Evolutionary conservation across 2,113 vertebrate species (phyloP), one percentile per base, ranked within the genome.

Genomic region (Actenoides lindsayi): DNA sequence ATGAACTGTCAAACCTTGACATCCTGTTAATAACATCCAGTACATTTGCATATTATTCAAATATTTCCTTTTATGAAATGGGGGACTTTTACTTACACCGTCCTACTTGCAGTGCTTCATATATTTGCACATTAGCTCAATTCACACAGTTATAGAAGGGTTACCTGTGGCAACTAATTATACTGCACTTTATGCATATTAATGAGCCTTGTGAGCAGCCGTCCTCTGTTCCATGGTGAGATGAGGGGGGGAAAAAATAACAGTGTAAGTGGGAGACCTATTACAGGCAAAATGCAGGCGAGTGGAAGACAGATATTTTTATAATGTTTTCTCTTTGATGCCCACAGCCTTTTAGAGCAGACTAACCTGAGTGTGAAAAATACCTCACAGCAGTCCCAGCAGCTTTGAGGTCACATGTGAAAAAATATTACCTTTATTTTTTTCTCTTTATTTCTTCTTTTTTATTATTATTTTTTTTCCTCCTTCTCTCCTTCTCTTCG

Each of bases 21-120:
- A 98, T 97, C 97, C 97, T 98, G 98, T 98, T 98, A 98, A 98
- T 98, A 98, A 98, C 98, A 98, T 98, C 97, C 97, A 97, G 93
- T 69, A 46, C 81, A 98, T 98, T 98, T 98, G 98, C 98, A 98
- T 98, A 98, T 98, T 98, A 98, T 98, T 98, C 98, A 98, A 98
- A 98, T 98, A 97, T 97, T 97, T 98, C 97, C 98, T 98, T 98
- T 98, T 96, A 97, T 98, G 98, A 98, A 97, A 96, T 44, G 89
- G 96, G 96, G 95, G 92, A 94, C 97, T 97, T 96, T 93, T 96
- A 74, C 97, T 97, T 96, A 96, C 95, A 94, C 81, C 5, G 3
- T 94, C 95, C 96, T 75, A 89, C 92, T 94, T 56, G 24, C 95
- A 18, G 79, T 84, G 96, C 96, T 83, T 93, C 92, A 57, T 83